These are phyloP conservation scores for Lutjanus erythropterus DNA, from an alignment of 2,113 vertebrate genomes.

Conservation along the genomic window DNA sequence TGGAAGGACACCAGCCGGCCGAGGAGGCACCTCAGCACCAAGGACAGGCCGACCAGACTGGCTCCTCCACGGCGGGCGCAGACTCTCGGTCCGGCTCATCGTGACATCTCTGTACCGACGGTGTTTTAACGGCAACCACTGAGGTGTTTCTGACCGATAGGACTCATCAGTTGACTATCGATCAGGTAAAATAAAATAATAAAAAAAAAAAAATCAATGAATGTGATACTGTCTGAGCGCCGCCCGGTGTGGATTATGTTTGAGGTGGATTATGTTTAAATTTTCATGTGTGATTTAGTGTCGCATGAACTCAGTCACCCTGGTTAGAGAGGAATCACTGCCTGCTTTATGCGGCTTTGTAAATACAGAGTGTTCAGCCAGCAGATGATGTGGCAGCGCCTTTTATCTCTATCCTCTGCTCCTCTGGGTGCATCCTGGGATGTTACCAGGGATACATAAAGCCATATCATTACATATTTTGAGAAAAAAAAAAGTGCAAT, in stretches of 20 bases:
- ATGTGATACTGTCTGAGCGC: neutral
- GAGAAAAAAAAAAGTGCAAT: neutral
- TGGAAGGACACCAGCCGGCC: slow-evolving; percentile 72
- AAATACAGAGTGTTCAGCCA: neutral
- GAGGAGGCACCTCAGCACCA: slow-evolving; percentile 40
- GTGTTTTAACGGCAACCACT: too few species aligned
- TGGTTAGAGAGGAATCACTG: neutral
- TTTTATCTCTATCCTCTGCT: neutral
- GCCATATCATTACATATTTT: neutral
- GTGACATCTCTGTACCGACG: neutral
- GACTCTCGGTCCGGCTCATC: neutral
- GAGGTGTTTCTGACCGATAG: neutral
- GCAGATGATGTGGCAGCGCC: slow-evolving; percentile 61
- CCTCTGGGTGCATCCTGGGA: neutral
- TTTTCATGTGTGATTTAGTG: neutral
- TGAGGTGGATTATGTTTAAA: neutral
- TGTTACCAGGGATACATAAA: slow-evolving; percentile 25
- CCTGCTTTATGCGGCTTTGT: neutral
- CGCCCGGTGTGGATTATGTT: neutral
- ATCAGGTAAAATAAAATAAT: slow-evolving; percentile 58
- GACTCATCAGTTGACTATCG: neutral
- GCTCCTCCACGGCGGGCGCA: slow-evolving; percentile 17
- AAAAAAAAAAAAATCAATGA: rapidly evolving
- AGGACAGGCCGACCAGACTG: slow-evolving; percentile 62
- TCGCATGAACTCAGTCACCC: slow-evolving; percentile 22